phyloP scores from a whole-genome alignment of 1,140 invertebrate species.

The Anastrepha ludens region DNA sequence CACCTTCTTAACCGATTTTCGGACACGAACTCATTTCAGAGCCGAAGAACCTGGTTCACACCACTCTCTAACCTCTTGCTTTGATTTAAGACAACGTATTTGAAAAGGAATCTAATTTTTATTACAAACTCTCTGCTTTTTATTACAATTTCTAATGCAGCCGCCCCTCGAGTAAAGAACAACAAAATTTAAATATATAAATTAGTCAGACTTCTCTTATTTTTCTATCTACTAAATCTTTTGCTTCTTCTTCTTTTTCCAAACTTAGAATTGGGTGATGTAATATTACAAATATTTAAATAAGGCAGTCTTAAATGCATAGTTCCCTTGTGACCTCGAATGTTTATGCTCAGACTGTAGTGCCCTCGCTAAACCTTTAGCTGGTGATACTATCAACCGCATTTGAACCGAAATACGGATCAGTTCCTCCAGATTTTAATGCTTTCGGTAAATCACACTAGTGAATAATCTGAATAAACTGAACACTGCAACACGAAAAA shows the following conservation, averaged over 20 bases:
- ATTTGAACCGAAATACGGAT: neutral
- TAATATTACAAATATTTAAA: neutral
- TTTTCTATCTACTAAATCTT: neutral
- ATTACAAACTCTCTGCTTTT: no score
- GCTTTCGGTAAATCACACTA: neutral
- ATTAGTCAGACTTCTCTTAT: neutral
- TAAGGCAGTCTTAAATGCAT: neutral
- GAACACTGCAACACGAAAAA: neutral
- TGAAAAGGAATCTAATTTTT: no score
- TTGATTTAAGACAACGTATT: no score
- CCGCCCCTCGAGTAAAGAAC: no score
- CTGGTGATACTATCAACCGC: neutral
- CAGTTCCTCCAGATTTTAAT: neutral
- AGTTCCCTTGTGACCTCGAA: neutral
- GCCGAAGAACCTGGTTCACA: no score
- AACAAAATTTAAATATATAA: no score
- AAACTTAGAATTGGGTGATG: neutral
- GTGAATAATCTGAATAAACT: neutral
- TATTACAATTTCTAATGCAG: no score
- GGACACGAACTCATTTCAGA: no score
- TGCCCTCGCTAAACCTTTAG: neutral
- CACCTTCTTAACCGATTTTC: no score
- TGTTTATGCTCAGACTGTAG: neutral
- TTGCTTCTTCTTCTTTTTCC: no score
- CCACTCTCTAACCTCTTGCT: no score